Percentiles rank a stretch among this genome's conserved stretches.
These are phyloP conservation scores for Tetramorium simillimum DNA, from an alignment of 1,140 invertebrate genomes.

Conservation along the genomic window DNA sequence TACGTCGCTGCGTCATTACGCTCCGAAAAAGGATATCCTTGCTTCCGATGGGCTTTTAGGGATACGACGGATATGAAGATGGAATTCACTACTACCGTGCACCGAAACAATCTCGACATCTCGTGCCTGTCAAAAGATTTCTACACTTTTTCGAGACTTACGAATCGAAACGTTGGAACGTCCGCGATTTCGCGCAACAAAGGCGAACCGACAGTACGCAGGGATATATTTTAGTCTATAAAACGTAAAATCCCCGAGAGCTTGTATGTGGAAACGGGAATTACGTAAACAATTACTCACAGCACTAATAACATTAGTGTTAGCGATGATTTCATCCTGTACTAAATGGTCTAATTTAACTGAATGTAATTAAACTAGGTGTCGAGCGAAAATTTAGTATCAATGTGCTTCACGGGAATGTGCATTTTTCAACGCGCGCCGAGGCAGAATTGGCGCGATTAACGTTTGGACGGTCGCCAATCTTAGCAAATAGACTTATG, in stretches of 20 bases:
- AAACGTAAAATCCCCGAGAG: background rate
- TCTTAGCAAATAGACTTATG: conserved; percentile 2
- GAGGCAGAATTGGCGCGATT: background rate
- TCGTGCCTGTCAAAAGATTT: background rate
- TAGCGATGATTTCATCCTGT: background rate
- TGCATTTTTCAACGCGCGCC: background rate
- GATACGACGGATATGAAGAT: background rate
- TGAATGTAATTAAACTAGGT: background rate
- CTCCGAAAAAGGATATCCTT: conserved; percentile 15
- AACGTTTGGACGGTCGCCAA: conserved; percentile 7
- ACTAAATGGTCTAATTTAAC: background rate
- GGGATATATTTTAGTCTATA: background rate
- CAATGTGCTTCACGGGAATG: background rate
- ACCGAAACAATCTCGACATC: background rate
- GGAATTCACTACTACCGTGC: background rate
- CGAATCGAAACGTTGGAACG: background rate
- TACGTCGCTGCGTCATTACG: conserved; percentile 1
- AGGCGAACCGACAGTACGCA: background rate
- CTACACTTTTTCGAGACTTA: background rate
- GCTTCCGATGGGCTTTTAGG: background rate
- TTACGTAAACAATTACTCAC: background rate
- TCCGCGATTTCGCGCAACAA: background rate
- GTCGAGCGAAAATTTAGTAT: background rate
- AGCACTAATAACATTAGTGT: background rate
- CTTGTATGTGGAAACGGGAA: background rate